phyloP scores from a whole-genome alignment of 2,113 vertebrate genomes.

The Nesogale talazaci region DNA sequence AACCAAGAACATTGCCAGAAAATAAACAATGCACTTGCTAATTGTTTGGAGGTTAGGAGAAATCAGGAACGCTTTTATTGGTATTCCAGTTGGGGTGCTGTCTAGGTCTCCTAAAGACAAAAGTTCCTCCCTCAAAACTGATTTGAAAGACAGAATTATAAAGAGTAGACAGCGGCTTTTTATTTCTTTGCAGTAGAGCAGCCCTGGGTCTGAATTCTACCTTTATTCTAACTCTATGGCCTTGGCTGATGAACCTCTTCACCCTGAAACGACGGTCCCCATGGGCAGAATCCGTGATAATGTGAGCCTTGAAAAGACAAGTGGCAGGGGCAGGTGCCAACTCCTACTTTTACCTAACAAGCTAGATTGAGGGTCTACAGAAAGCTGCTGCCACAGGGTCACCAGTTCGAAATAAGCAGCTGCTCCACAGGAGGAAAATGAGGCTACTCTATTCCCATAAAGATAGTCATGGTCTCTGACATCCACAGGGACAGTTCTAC shows the following conservation, averaged over 20 bases:
- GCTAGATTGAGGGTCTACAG: too few relatives aligned
- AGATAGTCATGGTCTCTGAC: too few relatives aligned
- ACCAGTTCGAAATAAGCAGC: too few relatives aligned
- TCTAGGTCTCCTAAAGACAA: conserved; percentile 36
- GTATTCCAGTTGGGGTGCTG: not conserved
- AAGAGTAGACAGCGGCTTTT: not conserved
- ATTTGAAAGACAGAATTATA: conserved; percentile 31
- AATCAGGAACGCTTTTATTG: not conserved
- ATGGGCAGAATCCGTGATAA: not conserved
- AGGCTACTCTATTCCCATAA: too few relatives aligned
- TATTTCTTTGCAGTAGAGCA: not conserved
- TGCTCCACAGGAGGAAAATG: too few relatives aligned
- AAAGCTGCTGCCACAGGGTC: too few relatives aligned
- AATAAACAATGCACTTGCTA: not conserved
- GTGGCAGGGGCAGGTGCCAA: not conserved
- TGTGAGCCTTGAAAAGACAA: not conserved
- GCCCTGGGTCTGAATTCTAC: not conserved
- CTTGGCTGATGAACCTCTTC: not conserved
- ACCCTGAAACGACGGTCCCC: not conserved
- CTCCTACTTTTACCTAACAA: not conserved
- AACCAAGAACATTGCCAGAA: not conserved
- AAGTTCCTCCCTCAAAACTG: not conserved
- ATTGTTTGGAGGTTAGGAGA: not conserved
- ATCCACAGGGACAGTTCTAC: too few relatives aligned
- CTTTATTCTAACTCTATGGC: not conserved